Evolutionary conservation across 1,140 invertebrate species (phyloP).

Genomic region (Trachymyrmex cornetzi): DNA sequence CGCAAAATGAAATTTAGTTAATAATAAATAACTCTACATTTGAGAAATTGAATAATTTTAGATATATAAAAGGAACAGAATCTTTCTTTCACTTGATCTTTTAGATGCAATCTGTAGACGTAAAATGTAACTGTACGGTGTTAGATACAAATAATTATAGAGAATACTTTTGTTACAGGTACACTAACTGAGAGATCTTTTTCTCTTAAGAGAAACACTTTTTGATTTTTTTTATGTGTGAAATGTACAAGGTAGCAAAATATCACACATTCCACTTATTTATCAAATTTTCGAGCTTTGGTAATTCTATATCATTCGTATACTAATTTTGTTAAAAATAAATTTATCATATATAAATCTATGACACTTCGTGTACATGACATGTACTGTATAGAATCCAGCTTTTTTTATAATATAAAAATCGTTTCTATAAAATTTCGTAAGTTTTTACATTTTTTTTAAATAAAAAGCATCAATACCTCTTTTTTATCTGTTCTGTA

Average conservation of each 20-base stretch:
- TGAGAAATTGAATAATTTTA: constrained; percentile 1
- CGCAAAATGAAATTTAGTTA: not conserved
- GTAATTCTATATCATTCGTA: too few relatives aligned
- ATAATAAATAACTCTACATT: not conserved
- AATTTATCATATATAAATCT: too few relatives aligned
- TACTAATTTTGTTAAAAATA: too few relatives aligned
- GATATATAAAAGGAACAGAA: not conserved
- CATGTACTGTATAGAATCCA: too few relatives aligned
- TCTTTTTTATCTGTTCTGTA: too few relatives aligned
- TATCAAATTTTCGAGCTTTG: too few relatives aligned
- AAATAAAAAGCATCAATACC: too few relatives aligned
- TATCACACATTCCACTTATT: too few relatives aligned
- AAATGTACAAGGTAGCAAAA: not conserved
- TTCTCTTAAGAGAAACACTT: not conserved
- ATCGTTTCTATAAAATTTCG: too few relatives aligned
- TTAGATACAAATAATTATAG: not conserved
- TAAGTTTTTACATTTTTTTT: too few relatives aligned
- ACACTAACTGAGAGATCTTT: not conserved
- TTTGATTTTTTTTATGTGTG: constrained; percentile 8
- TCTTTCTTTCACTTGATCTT: not conserved
- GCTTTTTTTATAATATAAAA: too few relatives aligned
- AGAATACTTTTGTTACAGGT: not conserved
- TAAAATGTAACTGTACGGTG: not conserved
- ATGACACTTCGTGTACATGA: too few relatives aligned
- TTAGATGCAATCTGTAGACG: not conserved